Conservation (phyloP, 1,140 invertebrate genomes). For the Ruditapes philippinarum region DNA sequence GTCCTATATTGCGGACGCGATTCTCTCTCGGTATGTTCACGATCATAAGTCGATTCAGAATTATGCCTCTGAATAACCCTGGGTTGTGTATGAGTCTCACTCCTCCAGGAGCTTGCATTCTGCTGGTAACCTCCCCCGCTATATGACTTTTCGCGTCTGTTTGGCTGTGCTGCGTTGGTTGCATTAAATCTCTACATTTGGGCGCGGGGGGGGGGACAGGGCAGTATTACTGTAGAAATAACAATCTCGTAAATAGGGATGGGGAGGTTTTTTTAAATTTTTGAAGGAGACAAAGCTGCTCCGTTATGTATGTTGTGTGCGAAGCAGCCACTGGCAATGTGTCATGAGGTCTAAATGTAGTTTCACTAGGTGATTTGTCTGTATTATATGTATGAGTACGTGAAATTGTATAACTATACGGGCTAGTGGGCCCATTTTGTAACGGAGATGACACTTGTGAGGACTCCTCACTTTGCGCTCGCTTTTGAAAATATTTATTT, state of each 20-base stretch:
- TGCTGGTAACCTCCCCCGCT: slow-evolving; percentile 63
- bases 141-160: slow-evolving; percentile 50
- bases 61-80: slow-evolving; percentile 83
- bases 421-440: slow-evolving; percentile 77
- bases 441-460: slow-evolving; percentile 67
- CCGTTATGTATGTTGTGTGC: slow-evolving; percentile 63
- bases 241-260: slow-evolving; percentile 83
- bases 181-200: slow-evolving; percentile 84
- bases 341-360: slow-evolving; percentile 54
- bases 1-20: slow-evolving; percentile 63
- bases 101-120: slow-evolving; percentile 38
- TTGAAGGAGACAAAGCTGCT: slow-evolving; percentile 65
- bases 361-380: slow-evolving; percentile 67
- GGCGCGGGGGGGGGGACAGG: slow-evolving; percentile 87
- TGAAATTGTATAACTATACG: slow-evolving; percentile 73
- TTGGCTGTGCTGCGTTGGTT: slow-evolving; percentile 75
- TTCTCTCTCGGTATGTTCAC: slow-evolving; percentile 72
- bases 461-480: slow-evolving; percentile 81
- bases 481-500: slow-evolving; percentile 82
- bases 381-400: slow-evolving; percentile 74
- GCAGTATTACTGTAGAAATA: slow-evolving; percentile 87
- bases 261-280: slow-evolving; percentile 81
- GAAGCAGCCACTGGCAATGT: slow-evolving; percentile 55
- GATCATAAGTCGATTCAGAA: slow-evolving; percentile 87
- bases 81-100: slow-evolving; percentile 58